Base-by-base conservation (phyloP, 1,140 invertebrate species). In the Papilio aristodemus region DNA sequence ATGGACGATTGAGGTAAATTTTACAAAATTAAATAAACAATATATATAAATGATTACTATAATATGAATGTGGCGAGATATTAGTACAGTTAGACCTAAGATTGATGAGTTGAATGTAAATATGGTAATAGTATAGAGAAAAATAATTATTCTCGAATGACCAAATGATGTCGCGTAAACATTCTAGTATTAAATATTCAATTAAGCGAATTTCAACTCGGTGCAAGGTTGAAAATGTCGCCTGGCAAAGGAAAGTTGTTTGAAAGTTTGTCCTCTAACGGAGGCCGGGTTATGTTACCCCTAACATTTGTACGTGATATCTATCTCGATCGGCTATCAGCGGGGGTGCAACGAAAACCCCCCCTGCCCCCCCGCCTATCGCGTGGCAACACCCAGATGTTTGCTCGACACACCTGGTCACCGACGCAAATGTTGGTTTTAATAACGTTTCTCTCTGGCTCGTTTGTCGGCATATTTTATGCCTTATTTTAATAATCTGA, bases 291-390 rank as follows among this genome's bases (percentile, higher is more conserved):
- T 43, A 10, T 39, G 25, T 64, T 27, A 64, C 62, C 62, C 62
- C 62, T 64, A 27, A 46, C 62, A 43, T 32, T 64, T 62, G 7
- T 27, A 41, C 39, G 17, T 43, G 22, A 64, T 64, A 64, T 41
- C 13, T 39, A 64, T 64, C 62, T 64, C 3, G 38, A 64, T 64
- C 22, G 14, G 39, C 25, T 22, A 63, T 25, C 39, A 8, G 62
- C 38, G 39, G 27, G 62, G 62, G 62, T 43, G 62, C 62, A 43
- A 64, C 39, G 62, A n/a, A n/a, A n/a, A 64, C 19, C 62, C 62
- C 39, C 22, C 19, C 27, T 32, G 2, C n/a, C 19, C 60, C 59
- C 59, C 10, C 14, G 37, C 9, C 9, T 2, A 7, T 32, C 57
- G 57, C 57, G 57, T 59, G 57, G 57, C 57, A 27, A 32, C 54